Percentiles rank a stretch among this genome's conserved stretches.
Conservation (phyloP, 2,113 vertebrate species). For the Catharus bicknelli region DNA sequence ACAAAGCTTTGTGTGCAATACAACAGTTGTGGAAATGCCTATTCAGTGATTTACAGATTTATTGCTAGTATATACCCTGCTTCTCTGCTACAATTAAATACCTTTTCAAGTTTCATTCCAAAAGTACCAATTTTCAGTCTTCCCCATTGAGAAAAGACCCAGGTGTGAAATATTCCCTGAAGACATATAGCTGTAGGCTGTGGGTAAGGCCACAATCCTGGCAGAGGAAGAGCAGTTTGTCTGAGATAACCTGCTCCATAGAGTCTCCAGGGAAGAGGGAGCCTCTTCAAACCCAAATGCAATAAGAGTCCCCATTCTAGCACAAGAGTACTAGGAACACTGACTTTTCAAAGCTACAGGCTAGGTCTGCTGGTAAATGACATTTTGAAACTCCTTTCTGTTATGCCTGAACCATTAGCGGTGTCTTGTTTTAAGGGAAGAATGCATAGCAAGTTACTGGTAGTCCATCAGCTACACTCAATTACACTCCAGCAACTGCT, state of each 20-base stretch:
- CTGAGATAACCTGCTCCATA: background rate
- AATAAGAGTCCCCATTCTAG: background rate
- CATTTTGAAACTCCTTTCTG: background rate
- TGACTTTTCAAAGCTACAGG: background rate
- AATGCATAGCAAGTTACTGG: background rate
- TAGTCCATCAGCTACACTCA: background rate
- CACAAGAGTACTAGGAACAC: background rate
- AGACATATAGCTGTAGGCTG: background rate
- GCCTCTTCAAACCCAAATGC: background rate
- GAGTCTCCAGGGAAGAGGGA: background rate
- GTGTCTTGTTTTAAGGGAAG: background rate
- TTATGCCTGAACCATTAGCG: background rate
- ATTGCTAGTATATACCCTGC: background rate
- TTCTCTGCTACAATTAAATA: background rate
- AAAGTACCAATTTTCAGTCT: background rate
- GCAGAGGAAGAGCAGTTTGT: background rate
- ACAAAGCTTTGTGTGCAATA: background rate
- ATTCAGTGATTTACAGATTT: background rate
- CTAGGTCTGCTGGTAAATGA: background rate
- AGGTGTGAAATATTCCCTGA: background rate
- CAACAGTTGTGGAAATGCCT: background rate
- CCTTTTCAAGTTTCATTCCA: background rate
- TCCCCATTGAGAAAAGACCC: background rate
- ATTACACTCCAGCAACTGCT: background rate
- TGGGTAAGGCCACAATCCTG: background rate